A percentile compares a stretch with the other conserved stretches of the same genome.
Conservation (phyloP, 2,888 invertebrate species). For the Coenonympha glycerion region DNA sequence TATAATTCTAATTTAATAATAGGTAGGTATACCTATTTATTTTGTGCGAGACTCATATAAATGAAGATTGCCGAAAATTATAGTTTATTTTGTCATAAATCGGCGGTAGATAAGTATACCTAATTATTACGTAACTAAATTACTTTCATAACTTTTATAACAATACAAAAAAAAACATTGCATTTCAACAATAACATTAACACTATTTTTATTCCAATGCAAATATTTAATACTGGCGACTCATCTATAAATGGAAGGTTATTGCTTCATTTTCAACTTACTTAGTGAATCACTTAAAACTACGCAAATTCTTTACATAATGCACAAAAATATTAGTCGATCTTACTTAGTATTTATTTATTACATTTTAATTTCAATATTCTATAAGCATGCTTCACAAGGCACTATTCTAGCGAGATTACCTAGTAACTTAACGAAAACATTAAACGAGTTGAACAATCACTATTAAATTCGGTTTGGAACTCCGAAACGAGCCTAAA, state of each 20-base stretch:
- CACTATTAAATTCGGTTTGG: slow-evolving; percentile 71
- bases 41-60: slow-evolving; percentile 1
- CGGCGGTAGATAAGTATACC: no score
- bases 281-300: slow-evolving; percentile 28
- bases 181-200: slow-evolving; percentile 17
- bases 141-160: slow-evolving; percentile 16
- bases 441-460: slow-evolving; percentile 51
- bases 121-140: background rate
- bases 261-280: slow-evolving; percentile 55
- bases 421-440: slow-evolving; percentile 50
- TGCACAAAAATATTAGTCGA: slow-evolving; percentile 66
- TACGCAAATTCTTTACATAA: slow-evolving; percentile 40
- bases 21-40: background rate
- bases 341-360: no score
- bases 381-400: slow-evolving; percentile 71
- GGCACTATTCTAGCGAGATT: slow-evolving; percentile 74
- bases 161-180: slow-evolving; percentile 17
- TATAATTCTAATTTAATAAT: background rate
- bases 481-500: slow-evolving; percentile 65
- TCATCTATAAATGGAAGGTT: slow-evolving; percentile 52
- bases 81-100: slow-evolving; percentile 1
- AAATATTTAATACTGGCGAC: slow-evolving; percentile 55
- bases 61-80: no score
- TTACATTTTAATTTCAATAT: slow-evolving; percentile 43
- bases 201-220: slow-evolving; percentile 14